These are phyloP conservation scores for Perizoma affinitatum DNA, from an alignment of 2,888 invertebrate species.

Conservation along the genomic window DNA sequence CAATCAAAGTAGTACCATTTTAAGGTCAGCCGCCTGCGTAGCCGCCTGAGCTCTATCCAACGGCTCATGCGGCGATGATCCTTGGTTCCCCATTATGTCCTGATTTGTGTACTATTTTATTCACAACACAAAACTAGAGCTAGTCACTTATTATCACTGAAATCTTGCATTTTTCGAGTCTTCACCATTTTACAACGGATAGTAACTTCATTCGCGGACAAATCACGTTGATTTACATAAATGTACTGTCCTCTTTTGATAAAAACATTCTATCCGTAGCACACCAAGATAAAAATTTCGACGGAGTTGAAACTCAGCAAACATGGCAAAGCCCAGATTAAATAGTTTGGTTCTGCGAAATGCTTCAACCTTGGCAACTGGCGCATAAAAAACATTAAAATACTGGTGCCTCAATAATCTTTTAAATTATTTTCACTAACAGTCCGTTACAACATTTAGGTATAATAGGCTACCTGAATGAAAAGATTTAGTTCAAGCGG, in stretches of 20 bases:
- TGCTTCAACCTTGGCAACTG: slow-evolving; percentile 68
- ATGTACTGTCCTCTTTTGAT: slow-evolving; percentile 66
- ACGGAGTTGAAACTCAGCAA: slow-evolving; percentile 72
- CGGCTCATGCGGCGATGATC: slow-evolving; percentile 92
- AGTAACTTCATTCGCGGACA: slow-evolving; percentile 58
- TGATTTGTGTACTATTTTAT: slow-evolving; percentile 40
- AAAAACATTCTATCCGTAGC: slow-evolving; percentile 64
- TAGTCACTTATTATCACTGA: slow-evolving; percentile 43
- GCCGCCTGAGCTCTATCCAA: slow-evolving; percentile 87
- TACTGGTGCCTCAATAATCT: slow-evolving; percentile 50
- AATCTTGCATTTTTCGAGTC: slow-evolving; percentile 26
- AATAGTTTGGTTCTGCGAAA: slow-evolving; percentile 69
- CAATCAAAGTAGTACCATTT: slow-evolving; percentile 64
- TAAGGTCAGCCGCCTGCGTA: slow-evolving; percentile 72
- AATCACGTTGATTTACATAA: slow-evolving; percentile 60
- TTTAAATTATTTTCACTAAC: slow-evolving; percentile 39
- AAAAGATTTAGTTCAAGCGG: slow-evolving; percentile 17
- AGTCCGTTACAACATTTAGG: slow-evolving; percentile 12
- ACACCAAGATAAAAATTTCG: slow-evolving; percentile 76
- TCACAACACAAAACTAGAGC: slow-evolving; percentile 44
- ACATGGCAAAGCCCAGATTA: slow-evolving; percentile 74
- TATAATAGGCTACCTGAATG: slow-evolving; percentile 12
- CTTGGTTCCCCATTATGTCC: slow-evolving; percentile 90
- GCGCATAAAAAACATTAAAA: slow-evolving; percentile 57
- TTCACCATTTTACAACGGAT: slow-evolving; percentile 50